phyloP scores from a whole-genome alignment of 2,797 vertebrate species.

The Taenioides sp. region DNA sequence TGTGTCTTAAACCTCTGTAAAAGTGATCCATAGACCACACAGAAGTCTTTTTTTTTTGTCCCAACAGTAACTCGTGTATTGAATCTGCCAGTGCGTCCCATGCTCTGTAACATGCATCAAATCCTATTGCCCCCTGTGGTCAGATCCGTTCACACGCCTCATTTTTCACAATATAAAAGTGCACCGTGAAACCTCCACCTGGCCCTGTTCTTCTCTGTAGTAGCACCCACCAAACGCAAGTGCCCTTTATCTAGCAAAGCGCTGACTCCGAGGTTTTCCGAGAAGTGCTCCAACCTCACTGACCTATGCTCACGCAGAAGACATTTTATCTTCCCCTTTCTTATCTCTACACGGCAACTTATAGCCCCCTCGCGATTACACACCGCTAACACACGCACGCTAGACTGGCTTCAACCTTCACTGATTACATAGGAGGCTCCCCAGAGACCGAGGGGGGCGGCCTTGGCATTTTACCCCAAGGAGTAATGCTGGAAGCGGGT shows the following conservation, averaged over 20 bases:
- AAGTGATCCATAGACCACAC: too few relatives aligned
- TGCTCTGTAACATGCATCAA: slow-evolving; percentile 4
- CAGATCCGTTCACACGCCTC: slow-evolving; percentile 4
- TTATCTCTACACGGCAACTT: slow-evolving; percentile 40
- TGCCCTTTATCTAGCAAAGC: slow-evolving; percentile 32
- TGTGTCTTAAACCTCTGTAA: background rate
- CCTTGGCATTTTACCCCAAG: slow-evolving; percentile 55
- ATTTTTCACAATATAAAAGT: slow-evolving; percentile 17
- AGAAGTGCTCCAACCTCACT: slow-evolving; percentile 14
- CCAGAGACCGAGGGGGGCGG: slow-evolving; percentile 22
- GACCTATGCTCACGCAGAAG: slow-evolving; percentile 29
- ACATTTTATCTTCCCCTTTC: slow-evolving; percentile 48
- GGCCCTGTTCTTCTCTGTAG: slow-evolving; percentile 7
- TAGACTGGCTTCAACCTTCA: slow-evolving; percentile 31
- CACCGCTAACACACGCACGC: slow-evolving; percentile 12
- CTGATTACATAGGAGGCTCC: slow-evolving; percentile 56
- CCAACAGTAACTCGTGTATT: background rate
- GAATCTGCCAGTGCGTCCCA: background rate
- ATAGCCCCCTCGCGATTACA: slow-evolving; percentile 10
- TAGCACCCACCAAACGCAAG: slow-evolving; percentile 9
- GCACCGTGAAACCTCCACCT: slow-evolving; percentile 20
- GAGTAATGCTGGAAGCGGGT: slow-evolving; percentile 58
- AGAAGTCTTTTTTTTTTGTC: background rate
- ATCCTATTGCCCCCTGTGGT: background rate
- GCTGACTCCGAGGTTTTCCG: slow-evolving; percentile 34